These are phyloP conservation scores for Enteromius treurensis DNA, from an alignment of 2,797 vertebrate genomes.

Conservation along the genomic window DNA sequence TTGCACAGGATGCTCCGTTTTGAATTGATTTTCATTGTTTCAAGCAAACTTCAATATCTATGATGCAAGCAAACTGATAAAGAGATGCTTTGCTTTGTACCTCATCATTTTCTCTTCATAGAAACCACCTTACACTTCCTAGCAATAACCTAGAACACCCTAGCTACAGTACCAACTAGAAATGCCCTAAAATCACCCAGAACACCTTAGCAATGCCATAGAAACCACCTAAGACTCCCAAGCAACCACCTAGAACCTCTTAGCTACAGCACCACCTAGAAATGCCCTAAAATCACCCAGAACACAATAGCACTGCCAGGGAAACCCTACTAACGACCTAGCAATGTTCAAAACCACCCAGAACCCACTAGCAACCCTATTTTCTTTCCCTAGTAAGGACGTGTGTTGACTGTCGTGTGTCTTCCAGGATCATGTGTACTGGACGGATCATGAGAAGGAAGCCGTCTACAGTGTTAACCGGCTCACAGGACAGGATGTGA, in stretches of 20 bases:
- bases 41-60: neutral
- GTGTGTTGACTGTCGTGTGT: neutral
- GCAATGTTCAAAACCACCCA: neutral
- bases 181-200: too few relatives aligned
- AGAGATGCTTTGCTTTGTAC: neutral
- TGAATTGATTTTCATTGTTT: conserved; percentile 28
- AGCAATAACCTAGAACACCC: neutral
- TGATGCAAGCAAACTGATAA: neutral
- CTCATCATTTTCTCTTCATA: neutral
- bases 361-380: neutral
- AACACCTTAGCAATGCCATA: neutral
- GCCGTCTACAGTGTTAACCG: conserved; percentile 95
- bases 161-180: neutral
- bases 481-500: conserved; percentile 88
- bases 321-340: neutral
- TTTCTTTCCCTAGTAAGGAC: neutral
- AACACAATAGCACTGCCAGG: neutral
- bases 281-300: neutral
- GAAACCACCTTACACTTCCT: neutral
- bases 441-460: conserved; percentile 95
- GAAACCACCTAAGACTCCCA: neutral
- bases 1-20: neutral
- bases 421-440: conserved; percentile 93
- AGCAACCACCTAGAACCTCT: neutral
- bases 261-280: neutral